These are phyloP conservation scores for Cheirogaleus major DNA, from an alignment of 2,797 vertebrate genomes.

Conservation along the genomic window DNA sequence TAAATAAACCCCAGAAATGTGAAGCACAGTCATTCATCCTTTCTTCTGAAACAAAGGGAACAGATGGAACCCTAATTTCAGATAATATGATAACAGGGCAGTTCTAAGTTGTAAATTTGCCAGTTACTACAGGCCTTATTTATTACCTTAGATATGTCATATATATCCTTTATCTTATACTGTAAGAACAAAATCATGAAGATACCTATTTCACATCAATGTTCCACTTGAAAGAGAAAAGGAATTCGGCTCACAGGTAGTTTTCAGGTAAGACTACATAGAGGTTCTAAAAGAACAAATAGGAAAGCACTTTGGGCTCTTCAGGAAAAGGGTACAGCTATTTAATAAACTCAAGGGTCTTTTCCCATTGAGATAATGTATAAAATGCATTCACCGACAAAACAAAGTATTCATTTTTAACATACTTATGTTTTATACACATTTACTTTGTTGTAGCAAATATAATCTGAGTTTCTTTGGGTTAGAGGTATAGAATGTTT, in stretches of 20 bases:
- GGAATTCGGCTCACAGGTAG: constrained; percentile 8
- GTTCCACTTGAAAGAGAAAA: constrained; percentile 22
- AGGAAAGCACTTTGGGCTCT: constrained; percentile 17
- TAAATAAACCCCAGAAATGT: background rate
- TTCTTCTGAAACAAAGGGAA: constrained; percentile 42
- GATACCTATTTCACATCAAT: constrained; percentile 10
- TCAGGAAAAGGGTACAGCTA: background rate
- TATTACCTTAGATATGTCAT: background rate
- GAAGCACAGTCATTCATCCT: background rate
- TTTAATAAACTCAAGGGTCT: constrained; percentile 34
- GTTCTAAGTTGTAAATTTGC: background rate
- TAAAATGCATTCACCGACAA: constrained; percentile 39
- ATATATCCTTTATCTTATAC: background rate
- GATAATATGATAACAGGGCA: background rate
- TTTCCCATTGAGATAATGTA: constrained; percentile 21
- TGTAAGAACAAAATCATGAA: constrained; percentile 39
- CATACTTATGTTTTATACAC: background rate
- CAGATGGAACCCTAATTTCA: background rate
- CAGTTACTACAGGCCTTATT: background rate
- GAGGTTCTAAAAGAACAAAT: constrained; percentile 11
- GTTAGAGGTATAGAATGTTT: background rate
- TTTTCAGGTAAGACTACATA: background rate
- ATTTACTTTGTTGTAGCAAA: constrained; percentile 1
- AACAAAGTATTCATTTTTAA: constrained; percentile 9
- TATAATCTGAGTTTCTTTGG: background rate